These are phyloP conservation scores for Macropus fuliginosus DNA, from an alignment of 2,797 vertebrate species.

Conservation along the genomic window DNA sequence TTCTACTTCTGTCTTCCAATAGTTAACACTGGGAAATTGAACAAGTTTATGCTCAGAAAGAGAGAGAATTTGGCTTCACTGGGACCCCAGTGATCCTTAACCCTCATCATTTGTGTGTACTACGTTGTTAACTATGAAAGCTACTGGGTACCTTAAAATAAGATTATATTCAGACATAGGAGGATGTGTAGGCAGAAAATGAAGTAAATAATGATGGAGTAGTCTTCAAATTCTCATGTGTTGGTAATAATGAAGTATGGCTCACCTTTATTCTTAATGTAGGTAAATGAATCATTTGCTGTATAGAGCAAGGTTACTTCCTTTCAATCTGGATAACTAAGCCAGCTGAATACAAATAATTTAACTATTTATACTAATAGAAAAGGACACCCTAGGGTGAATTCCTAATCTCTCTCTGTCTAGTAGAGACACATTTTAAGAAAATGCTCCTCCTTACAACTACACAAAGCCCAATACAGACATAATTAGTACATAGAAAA, in stretches of 20 bases:
- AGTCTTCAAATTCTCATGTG: neutral
- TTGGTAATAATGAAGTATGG: neutral
- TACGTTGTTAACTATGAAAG: neutral
- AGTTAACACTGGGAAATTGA: neutral
- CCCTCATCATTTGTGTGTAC: neutral
- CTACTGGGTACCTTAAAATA: neutral
- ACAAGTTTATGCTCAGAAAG: neutral
- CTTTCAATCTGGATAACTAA: neutral
- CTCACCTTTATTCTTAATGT: neutral
- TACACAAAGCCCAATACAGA: neutral
- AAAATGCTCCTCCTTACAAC: neutral
- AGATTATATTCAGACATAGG: neutral
- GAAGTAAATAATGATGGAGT: neutral
- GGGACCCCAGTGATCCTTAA: neutral
- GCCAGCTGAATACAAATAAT: neutral
- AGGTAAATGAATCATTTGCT: neutral
- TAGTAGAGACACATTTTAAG: neutral
- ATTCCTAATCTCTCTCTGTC: neutral
- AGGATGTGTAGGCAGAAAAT: neutral
- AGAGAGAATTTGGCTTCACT: neutral
- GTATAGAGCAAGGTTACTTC: neutral
- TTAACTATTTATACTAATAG: neutral
- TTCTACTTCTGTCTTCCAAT: neutral
- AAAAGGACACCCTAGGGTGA: neutral
- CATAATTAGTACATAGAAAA: neutral